Base-by-base conservation (phyloP, 2,888 invertebrate species). In the Macroteleia sp. region DNA sequence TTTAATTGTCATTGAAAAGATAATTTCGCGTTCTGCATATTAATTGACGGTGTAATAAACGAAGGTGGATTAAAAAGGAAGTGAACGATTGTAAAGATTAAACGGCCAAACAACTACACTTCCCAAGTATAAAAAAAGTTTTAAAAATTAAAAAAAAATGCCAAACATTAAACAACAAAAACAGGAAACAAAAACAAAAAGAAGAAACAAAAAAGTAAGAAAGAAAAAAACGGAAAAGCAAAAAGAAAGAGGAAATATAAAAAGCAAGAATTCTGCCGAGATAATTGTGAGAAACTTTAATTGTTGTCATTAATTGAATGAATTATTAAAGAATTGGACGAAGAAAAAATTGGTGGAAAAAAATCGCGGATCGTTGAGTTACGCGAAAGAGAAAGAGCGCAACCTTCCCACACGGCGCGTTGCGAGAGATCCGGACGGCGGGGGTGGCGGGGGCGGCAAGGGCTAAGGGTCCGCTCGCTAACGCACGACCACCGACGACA, bases 61-160 rank as follows among this genome's bases (percentile, higher is more conserved):
- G 73, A 64, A 73, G 64, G 73, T 73, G 73, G 28, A 73, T 64
- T 73, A 73, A 73, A 73, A 42, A 62, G 73, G 73, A 73, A 73
- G 73, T 73, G 16, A 41, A 57, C 57, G 73, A 73, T 73, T 73
- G 73, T 64, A 56, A 62, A 64, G 61, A 57, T 64, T 73, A 62
- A 71, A 30, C 5, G 30, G 30, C n/a, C n/a, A n/a, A n/a, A n/a
- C n/a, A n/a, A n/a, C n/a, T n/a, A n/a, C n/a, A n/a, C n/a, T n/a
- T n/a, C n/a, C n/a, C n/a, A n/a, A n/a, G n/a, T n/a, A n/a, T n/a
- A n/a, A n/a, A n/a, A n/a, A n/a, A n/a, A n/a, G n/a, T n/a, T n/a
- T n/a, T n/a, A n/a, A n/a, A n/a, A n/a, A n/a, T n/a, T n/a, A n/a
- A n/a, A n/a, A n/a, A n/a, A n/a, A n/a, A n/a, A n/a, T n/a, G n/a